Conservation (phyloP, 1,140 invertebrate species). For the Ceratosolen fusciceps region DNA sequence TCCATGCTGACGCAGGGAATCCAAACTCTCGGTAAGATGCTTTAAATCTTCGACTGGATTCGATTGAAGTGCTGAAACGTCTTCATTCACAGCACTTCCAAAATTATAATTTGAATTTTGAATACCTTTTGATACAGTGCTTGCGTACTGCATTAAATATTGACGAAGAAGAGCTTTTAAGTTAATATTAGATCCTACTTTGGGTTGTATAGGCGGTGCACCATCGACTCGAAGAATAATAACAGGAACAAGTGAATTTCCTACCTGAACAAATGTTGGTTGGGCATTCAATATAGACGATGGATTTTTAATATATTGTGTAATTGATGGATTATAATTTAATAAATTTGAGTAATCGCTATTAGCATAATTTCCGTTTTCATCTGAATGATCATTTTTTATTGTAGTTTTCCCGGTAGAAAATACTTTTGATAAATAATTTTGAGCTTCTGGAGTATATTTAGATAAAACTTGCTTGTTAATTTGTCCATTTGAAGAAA, state of each 20-base stretch:
- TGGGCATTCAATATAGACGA: conserved; percentile 67
- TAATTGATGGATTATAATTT: conserved; percentile 69
- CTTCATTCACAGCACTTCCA: conserved; percentile 40
- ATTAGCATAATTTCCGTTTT: conserved; percentile 40
- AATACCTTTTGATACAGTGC: conserved; percentile 56
- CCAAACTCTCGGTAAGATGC: conserved; percentile 58
- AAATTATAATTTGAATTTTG: conserved; percentile 58
- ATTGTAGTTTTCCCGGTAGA: neutral
- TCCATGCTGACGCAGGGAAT: conserved; percentile 36
- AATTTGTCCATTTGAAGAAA: conserved; percentile 50
- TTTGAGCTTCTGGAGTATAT: conserved; percentile 53
- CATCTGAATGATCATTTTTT: conserved; percentile 7
- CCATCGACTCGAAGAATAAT: conserved; percentile 68
- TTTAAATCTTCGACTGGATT: conserved; percentile 60
- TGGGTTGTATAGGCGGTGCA: conserved; percentile 57
- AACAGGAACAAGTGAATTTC: conserved; percentile 67
- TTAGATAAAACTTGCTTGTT: conserved; percentile 49
- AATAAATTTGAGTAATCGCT: conserved; percentile 61
- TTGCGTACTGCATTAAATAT: conserved; percentile 66
- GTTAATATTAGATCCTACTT: conserved; percentile 60
- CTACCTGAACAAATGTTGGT: conserved; percentile 68
- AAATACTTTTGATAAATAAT: conserved; percentile 58
- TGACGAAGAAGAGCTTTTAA: conserved; percentile 66
- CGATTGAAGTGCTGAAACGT: conserved; percentile 3
- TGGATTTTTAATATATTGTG: conserved; percentile 68